A percentile compares a stretch with the other conserved stretches of the same genome.
These are phyloP conservation scores for Arctocebus calabarensis DNA, from an alignment of 2,797 vertebrate genomes.

Conservation along the genomic window DNA sequence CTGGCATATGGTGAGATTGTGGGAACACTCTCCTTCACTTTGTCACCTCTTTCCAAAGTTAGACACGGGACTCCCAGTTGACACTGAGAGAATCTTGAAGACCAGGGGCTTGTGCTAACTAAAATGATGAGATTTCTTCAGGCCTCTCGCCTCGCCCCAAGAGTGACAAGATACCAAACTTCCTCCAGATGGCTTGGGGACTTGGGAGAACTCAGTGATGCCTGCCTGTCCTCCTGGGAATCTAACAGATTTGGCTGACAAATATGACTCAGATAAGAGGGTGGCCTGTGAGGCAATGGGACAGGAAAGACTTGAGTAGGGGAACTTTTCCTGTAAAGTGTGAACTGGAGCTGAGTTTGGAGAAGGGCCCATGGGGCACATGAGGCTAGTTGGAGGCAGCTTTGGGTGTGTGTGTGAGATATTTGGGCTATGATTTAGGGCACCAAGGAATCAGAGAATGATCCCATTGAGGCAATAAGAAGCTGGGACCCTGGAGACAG, in stretches of 20 bases:
- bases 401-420: background rate
- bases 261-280: background rate
- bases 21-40: background rate
- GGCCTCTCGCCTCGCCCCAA: background rate
- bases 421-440: background rate
- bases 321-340: background rate
- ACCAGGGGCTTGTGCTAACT: background rate
- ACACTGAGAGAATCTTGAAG: background rate
- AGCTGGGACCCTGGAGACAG: background rate
- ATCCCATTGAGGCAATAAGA: background rate
- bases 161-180: background rate
- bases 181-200: background rate
- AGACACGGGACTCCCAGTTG: background rate
- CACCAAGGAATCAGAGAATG: background rate
- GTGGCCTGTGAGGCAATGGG: background rate
- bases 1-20: background rate
- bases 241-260: background rate
- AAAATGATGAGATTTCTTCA: background rate
- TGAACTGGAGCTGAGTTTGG: background rate
- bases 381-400: background rate
- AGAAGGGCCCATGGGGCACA: rapidly evolving
- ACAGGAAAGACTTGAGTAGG: background rate
- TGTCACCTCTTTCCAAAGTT: background rate
- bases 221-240: background rate
- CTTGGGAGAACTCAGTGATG: background rate